Evolutionary conservation across 1,140 invertebrate genomes (phyloP).

Genomic region (Brachionus koreanus): DNA sequence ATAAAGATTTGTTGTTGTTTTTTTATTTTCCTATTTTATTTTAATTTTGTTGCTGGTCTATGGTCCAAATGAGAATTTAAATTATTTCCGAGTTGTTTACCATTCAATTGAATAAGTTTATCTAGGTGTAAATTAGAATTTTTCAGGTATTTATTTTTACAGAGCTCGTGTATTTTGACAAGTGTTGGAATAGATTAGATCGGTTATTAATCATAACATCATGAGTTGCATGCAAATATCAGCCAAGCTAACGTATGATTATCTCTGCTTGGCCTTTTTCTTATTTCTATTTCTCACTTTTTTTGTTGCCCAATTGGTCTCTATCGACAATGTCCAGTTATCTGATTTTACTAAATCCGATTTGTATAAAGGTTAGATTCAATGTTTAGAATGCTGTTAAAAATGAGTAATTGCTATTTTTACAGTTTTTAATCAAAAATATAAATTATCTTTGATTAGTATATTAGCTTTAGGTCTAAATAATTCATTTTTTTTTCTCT

Average conservation of each 20-base stretch:
- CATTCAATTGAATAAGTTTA: background rate
- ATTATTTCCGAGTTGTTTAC: background rate
- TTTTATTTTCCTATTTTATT: background rate
- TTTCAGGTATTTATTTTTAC: background rate
- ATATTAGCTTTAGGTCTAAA: background rate
- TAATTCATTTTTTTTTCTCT: background rate
- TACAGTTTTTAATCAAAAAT: background rate
- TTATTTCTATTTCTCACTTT: background rate
- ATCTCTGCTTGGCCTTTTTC: constrained; percentile 29
- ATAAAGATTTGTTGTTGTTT: background rate
- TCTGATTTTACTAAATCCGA: background rate
- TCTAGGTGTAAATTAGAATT: background rate
- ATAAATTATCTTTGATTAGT: too few species aligned
- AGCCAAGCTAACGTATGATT: constrained; percentile 4
- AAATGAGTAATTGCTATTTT: constrained; percentile 22
- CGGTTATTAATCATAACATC: background rate
- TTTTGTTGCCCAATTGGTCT: background rate
- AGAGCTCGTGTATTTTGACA: constrained; percentile 12
- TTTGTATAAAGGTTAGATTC: constrained; percentile 21
- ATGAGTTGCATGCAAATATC: background rate
- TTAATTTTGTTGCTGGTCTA: background rate
- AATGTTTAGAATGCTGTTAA: background rate
- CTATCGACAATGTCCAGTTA: background rate
- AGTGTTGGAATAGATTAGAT: background rate
- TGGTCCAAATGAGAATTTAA: background rate